Conservation (phyloP, 2,113 vertebrate genomes). For the Chlorodrepanis virens region DNA sequence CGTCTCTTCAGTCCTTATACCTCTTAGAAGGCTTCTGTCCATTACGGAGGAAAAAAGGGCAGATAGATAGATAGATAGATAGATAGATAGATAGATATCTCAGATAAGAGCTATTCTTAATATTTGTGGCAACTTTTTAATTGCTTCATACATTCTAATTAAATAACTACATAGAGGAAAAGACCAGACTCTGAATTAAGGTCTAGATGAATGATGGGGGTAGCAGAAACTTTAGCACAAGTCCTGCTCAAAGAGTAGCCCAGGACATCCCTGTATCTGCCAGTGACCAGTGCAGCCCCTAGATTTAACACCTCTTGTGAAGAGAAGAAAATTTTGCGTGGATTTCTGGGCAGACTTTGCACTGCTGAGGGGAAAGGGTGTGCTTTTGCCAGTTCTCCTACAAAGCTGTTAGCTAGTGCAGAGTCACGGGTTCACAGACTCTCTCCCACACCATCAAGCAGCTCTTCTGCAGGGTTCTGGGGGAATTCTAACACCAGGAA, state of each 20-base stretch:
- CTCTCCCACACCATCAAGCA: neutral
- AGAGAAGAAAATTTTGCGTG: neutral
- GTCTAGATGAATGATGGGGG: neutral
- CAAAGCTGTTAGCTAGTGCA: neutral
- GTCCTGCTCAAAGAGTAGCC: neutral
- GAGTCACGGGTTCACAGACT: neutral
- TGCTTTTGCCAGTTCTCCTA: neutral
- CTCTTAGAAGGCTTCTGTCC: neutral
- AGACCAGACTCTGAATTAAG: neutral
- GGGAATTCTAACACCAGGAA: neutral
- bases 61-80: neutral
- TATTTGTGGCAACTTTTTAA: neutral
- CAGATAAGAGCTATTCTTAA: neutral
- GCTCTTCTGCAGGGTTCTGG: neutral
- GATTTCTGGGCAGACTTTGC: neutral
- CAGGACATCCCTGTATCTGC: neutral
- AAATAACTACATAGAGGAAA: neutral
- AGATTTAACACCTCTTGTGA: neutral
- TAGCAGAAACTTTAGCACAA: neutral
- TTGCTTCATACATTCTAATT: neutral
- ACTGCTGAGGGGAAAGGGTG: fast-evolving
- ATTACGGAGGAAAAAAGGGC: neutral
- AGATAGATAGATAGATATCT: neutral
- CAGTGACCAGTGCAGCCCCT: neutral
- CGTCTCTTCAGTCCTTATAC: neutral